These are phyloP conservation scores for Typhlomys cinereus DNA, from an alignment of 2,113 vertebrate genomes.

Conservation along the genomic window DNA sequence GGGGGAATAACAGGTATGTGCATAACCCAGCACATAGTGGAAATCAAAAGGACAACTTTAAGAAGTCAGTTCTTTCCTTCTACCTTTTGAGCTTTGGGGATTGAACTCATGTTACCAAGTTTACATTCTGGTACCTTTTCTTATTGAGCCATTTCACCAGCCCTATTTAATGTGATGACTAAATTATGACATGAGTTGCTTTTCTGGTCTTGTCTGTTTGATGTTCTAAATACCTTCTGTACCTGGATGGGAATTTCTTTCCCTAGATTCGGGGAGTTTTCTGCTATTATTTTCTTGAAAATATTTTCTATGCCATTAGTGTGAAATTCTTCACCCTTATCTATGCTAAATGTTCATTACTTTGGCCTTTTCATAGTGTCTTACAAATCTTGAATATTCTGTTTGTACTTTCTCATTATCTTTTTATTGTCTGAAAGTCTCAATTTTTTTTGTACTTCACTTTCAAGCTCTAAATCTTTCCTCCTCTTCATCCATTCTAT, in stretches of 20 bases:
- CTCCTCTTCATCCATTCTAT: neutral
- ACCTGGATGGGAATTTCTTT: neutral
- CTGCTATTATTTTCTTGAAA: neutral
- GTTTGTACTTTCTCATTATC: neutral
- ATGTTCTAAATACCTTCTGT: neutral
- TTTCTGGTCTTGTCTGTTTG: neutral
- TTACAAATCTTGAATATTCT: neutral
- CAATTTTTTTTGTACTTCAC: neutral
- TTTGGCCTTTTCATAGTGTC: neutral
- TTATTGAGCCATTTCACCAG: too few species aligned
- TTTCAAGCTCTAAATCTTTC: neutral
- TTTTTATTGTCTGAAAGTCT: neutral
- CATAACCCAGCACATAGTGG: too few species aligned
- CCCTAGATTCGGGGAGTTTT: neutral
- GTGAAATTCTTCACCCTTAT: neutral
- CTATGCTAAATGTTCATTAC: too few species aligned
- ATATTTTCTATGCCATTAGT: neutral
- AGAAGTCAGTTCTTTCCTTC: too few species aligned
- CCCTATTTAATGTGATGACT: too few species aligned
- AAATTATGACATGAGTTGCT: neutral
- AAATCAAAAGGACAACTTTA: too few species aligned
- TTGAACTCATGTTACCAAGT: too few species aligned
- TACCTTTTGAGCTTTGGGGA: too few species aligned
- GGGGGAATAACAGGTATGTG: too few species aligned
- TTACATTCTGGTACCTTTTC: too few species aligned